These are phyloP conservation scores for Calephelis nemesis DNA, from an alignment of 1,140 invertebrate species.

Conservation along the genomic window DNA sequence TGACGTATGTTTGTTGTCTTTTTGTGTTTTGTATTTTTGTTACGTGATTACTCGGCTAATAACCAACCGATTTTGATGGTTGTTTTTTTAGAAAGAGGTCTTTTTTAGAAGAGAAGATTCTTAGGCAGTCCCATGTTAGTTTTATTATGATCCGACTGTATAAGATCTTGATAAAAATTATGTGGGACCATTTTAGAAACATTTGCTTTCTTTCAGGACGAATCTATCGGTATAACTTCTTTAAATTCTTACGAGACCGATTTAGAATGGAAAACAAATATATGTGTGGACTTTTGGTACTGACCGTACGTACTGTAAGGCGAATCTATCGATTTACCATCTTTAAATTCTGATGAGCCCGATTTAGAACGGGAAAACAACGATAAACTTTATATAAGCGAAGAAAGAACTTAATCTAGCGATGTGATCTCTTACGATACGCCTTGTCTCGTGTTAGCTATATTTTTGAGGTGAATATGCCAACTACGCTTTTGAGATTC, in stretches of 20 bases:
- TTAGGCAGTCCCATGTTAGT: no score
- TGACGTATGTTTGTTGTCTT: no score
- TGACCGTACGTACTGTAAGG: not conserved
- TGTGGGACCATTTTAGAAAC: no score
- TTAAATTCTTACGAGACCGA: not conserved
- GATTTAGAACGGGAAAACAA: conserved; percentile 27
- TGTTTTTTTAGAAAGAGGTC: no score
- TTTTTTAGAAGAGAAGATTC: no score
- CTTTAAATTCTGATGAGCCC: not conserved
- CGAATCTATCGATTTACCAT: not conserved
- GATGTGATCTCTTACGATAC: conserved; percentile 39
- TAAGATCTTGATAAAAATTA: no score
- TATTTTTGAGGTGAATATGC: conserved; percentile 50
- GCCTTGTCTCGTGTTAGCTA: conserved; percentile 39
- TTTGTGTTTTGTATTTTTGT: no score
- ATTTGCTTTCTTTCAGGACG: not conserved
- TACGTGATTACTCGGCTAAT: no score
- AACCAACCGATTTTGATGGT: no score
- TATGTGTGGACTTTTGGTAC: no score
- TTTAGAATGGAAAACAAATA: conserved; percentile 23
- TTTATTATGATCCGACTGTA: no score
- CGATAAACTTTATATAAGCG: conserved; percentile 28
- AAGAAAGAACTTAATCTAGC: conserved; percentile 35
- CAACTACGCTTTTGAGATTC: conserved; percentile 38
- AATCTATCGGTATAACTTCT: not conserved